Evolutionary conservation across 2,797 vertebrate species (phyloP).

Genomic region (Paratrypauchen microcephalus): DNA sequence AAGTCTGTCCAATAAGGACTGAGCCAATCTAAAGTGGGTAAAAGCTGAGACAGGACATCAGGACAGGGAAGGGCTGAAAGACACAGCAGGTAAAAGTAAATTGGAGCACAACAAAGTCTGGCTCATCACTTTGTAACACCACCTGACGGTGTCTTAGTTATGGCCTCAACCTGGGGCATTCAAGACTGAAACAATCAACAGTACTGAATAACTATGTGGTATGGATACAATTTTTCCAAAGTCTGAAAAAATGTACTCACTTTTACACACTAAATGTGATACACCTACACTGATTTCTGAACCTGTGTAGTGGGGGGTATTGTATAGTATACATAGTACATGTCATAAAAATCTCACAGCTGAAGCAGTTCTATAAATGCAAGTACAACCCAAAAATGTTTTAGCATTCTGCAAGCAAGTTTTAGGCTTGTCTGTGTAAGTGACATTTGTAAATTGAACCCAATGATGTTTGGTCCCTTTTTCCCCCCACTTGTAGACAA

Average conservation of each 20-base stretch:
- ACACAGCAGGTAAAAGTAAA: conserved; percentile 28
- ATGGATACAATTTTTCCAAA: not conserved
- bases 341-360: not conserved
- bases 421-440: conserved; percentile 14
- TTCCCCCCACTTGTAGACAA: conserved; percentile 34
- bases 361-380: conserved; percentile 10
- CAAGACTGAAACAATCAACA: not conserved
- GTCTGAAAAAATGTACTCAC: not conserved
- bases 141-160: conserved; percentile 4
- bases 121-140: conserved; percentile 49
- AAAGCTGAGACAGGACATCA: conserved; percentile 21
- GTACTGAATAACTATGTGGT: not conserved
- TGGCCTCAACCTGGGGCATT: conserved; percentile 2
- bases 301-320: no score
- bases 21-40: no score
- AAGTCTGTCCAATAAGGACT: conserved; percentile 21
- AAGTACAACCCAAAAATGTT: not conserved
- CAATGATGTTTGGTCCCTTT: conserved; percentile 32
- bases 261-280: not conserved
- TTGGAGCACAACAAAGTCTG: conserved; percentile 31
- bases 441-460: conserved; percentile 20
- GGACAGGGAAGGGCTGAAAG: conserved; percentile 19
- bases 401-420: conserved; percentile 6
- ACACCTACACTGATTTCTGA: no score
- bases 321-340: no score